Conservation (phyloP, 53 echinoderm and acorn worm genomes). For the Antedon mediterranea region DNA sequence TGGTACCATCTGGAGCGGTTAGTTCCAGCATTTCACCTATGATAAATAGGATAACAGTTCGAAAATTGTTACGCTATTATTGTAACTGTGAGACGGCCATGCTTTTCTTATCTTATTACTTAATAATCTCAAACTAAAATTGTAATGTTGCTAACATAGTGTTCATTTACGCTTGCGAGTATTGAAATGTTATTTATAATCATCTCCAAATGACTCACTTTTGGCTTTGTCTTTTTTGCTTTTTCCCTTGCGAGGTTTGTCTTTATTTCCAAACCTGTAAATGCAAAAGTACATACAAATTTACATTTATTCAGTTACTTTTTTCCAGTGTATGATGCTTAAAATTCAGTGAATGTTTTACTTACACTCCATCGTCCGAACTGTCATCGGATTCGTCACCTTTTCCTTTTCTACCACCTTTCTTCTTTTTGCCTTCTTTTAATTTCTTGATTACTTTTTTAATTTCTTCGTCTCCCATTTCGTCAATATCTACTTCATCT, state of each 20-base stretch:
- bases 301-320: too few species aligned
- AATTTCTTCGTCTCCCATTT: not conserved
- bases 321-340: too few species aligned
- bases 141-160: too few species aligned
- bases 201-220: too few species aligned
- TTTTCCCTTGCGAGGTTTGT: not conserved
- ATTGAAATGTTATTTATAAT: too few species aligned
- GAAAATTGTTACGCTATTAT: too few species aligned
- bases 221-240: not conserved
- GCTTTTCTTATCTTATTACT: too few species aligned
- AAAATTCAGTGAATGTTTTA: too few species aligned
- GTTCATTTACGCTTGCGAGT: too few species aligned
- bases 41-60: too few species aligned
- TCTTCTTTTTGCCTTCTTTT: not conserved
- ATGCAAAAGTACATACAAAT: not conserved
- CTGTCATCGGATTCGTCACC: not conserved
- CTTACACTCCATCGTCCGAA: not conserved
- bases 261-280: not conserved
- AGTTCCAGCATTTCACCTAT: constrained; percentile 15
- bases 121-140: too few species aligned
- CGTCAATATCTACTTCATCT: not conserved
- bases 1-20: constrained; percentile 24
- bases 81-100: too few species aligned
- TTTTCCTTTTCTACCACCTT: not conserved
- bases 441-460: not conserved